Evolutionary conservation across 2,888 invertebrate genomes (phyloP), one percentile per base, ranked within the genome.

Genomic region (Cerastis rubricosa): DNA sequence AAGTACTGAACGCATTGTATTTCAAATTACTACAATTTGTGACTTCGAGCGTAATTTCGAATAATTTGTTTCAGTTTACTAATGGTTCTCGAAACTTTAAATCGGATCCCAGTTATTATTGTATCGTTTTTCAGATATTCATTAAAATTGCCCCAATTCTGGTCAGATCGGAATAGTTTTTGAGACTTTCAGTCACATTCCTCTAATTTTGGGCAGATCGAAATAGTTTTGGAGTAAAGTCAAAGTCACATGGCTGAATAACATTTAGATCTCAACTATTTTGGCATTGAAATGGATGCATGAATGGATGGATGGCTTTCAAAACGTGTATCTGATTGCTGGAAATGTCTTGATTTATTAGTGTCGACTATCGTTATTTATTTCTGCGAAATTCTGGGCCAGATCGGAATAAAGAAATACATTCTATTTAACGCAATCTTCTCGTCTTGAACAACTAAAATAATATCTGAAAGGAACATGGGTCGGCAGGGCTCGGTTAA

Each of bases 221-320:
- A 65, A 78, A 79, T 71, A 65, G 54, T 79, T 79, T 43, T 49
- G 14, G 29, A n/a, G 11, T 64, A 47, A 54, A 64, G 11, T 25
- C 25, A 14, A 78, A 65, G 57, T 57, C 49, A 77, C n/a, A 45
- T 25, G 35, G 25, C 43, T 71, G n/a, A 64, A 57, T 64, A 64
- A n/a, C 11, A 40, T 47, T 43, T 17, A n/a, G 25, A 35, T 45
- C 22, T 35, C 25, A 51, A 14, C 25, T 0, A 66, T 43, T 79
- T 71, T 57, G 40, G n/a, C 54, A 25, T 59, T 51, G n/a, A 63
- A 35, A 64, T 40, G 4, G 40, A 14, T n/a, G n/a, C n/a, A n/a
- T n/a, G n/a, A n/a, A n/a, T n/a, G n/a, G n/a, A n/a, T n/a, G n/a
- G n/a, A n/a, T n/a, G n/a, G 29, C 14, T 47, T 66, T 54, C 14